phyloP scores from a whole-genome alignment of 2,797 vertebrate species.

The Coregonus suidteri region DNA sequence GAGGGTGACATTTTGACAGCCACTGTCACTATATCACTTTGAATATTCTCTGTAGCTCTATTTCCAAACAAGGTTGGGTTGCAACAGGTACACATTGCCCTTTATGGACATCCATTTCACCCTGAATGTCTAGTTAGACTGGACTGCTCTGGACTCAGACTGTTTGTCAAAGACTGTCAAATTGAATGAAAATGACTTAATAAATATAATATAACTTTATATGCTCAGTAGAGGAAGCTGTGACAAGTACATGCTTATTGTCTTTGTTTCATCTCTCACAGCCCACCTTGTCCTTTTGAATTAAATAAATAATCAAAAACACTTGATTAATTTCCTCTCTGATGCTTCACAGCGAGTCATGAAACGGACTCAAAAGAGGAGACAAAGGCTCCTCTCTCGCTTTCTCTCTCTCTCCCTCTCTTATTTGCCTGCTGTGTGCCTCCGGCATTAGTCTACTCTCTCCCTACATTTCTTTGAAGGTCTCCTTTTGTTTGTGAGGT shows the following conservation, averaged over 20 bases:
- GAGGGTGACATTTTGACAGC: constrained; percentile 4
- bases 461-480: not conserved
- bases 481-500: not conserved
- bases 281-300: constrained; percentile 53
- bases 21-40: not conserved
- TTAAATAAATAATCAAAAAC: constrained; percentile 62
- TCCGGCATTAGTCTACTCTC: not conserved
- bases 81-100: not conserved
- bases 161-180: not conserved
- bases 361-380: constrained; percentile 41
- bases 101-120: not conserved
- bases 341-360: constrained; percentile 38
- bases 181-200: constrained; percentile 40
- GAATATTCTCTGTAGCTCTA: not conserved
- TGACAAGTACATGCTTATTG: constrained; percentile 52
- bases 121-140: not conserved
- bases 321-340: constrained; percentile 64
- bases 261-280: constrained; percentile 31
- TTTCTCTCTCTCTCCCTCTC: constrained; percentile 12
- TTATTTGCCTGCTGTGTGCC: not conserved
- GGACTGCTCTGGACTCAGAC: not conserved
- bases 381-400: not conserved
- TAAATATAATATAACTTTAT: not conserved
- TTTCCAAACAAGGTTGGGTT: not conserved
- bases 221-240: constrained; percentile 42